These are phyloP conservation scores for Drosophila maculinotata DNA, from an alignment of 2,888 invertebrate genomes.

Conservation along the genomic window DNA sequence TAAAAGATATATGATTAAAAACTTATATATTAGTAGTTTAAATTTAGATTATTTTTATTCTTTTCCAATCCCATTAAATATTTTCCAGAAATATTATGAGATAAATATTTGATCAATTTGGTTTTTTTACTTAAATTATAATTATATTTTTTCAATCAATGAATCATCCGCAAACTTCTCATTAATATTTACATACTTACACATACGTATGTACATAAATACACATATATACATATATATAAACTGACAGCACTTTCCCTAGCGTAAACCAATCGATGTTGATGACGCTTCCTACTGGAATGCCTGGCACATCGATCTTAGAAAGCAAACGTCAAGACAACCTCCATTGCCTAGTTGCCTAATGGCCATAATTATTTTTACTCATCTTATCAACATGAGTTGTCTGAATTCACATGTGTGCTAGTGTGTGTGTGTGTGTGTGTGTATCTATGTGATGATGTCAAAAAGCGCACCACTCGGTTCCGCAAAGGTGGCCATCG, in stretches of 20 bases:
- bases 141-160: too few species aligned
- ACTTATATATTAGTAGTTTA: too few species aligned
- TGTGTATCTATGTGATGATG: conserved; percentile 36
- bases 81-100: too few species aligned
- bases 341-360: conserved; percentile 59
- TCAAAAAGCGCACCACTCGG: conserved; percentile 56
- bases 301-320: conserved; percentile 15
- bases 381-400: conserved; percentile 69
- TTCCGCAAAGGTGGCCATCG: conserved; percentile 65
- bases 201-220: neutral
- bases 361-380: conserved; percentile 78
- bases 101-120: too few species aligned
- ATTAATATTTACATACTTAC: neutral
- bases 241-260: conserved; percentile 10
- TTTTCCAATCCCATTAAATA: neutral
- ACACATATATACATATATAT: neutral
- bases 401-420: conserved; percentile 57
- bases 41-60: neutral
- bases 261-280: conserved; percentile 19
- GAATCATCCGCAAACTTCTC: neutral
- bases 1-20: too few species aligned
- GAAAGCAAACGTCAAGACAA: conserved; percentile 22
- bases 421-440: conserved; percentile 6
- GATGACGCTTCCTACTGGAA: conserved; percentile 22
- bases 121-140: neutral